phyloP scores from a whole-genome alignment of 2,113 vertebrate species.

The Falco punctatus region DNA sequence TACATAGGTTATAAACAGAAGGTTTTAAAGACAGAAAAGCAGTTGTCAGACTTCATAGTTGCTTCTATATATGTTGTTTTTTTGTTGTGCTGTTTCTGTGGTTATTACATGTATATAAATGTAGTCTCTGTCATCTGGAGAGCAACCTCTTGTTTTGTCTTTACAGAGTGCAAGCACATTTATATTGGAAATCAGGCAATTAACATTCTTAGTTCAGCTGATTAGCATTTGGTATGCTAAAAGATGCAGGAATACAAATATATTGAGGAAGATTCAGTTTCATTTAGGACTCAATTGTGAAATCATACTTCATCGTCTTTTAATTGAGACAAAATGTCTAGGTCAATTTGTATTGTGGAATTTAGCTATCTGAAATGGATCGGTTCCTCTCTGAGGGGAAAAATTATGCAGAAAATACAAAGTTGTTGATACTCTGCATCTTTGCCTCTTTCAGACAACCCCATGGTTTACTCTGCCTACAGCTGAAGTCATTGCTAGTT shows the following conservation, averaged over 20 bases:
- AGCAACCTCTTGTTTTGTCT: background rate
- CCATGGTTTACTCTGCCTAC: background rate
- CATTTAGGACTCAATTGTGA: background rate
- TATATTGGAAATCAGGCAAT: background rate
- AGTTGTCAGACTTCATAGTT: background rate
- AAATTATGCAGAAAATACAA: background rate
- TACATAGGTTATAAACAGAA: background rate
- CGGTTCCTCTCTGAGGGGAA: background rate
- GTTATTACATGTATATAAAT: background rate
- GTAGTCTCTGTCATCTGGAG: background rate
- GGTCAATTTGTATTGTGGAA: background rate
- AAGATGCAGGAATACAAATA: background rate
- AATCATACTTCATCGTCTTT: background rate
- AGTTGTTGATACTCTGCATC: background rate
- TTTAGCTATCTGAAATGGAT: background rate
- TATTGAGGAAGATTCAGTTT: background rate
- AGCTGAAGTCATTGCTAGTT: background rate
- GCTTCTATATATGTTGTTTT: background rate
- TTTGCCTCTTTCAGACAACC: background rate
- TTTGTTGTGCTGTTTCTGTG: background rate
- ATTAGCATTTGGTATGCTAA: background rate
- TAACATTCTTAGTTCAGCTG: background rate
- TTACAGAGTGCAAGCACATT: background rate
- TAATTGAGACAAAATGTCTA: background rate
- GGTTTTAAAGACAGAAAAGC: background rate